Percentiles rank a stretch among this genome's conserved stretches.
These are phyloP conservation scores for Nicator chloris DNA, from an alignment of 2,113 vertebrate genomes.

Conservation along the genomic window DNA sequence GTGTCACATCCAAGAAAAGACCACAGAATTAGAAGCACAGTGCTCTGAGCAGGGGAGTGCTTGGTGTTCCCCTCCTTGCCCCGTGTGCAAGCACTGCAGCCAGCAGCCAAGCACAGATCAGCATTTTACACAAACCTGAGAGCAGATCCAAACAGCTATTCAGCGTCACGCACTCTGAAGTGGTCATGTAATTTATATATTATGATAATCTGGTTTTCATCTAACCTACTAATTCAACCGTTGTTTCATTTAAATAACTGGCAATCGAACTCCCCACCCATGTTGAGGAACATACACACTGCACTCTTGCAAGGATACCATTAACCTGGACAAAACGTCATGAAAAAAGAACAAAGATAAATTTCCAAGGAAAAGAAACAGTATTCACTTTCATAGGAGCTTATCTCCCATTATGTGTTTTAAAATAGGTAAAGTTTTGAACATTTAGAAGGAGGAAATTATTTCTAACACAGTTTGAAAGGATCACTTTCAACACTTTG, in stretches of 20 bases:
- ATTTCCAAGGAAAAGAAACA: not conserved
- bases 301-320: not conserved
- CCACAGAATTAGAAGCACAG: not conserved
- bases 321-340: not conserved
- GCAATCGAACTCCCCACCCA: constrained; percentile 29
- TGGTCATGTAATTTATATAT: constrained; percentile 19
- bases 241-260: constrained; percentile 18
- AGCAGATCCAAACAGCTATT: constrained; percentile 7
- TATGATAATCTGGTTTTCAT: constrained; percentile 51
- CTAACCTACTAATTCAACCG: not conserved
- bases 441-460: not conserved
- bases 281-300: not conserved
- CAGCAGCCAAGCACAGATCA: constrained; percentile 47
- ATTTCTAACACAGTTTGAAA: not conserved
- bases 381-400: not conserved
- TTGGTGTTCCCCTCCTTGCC: not conserved
- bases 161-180: not conserved
- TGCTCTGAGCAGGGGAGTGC: not conserved
- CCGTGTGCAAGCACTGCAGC: not conserved
- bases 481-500: not conserved
- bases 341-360: not conserved
- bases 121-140: not conserved
- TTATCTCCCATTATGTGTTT: not conserved
- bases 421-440: not conserved
- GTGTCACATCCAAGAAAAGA: constrained; percentile 44